phyloP scores from a whole-genome alignment of 2,797 vertebrate genomes.

The Mus minutoides region DNA sequence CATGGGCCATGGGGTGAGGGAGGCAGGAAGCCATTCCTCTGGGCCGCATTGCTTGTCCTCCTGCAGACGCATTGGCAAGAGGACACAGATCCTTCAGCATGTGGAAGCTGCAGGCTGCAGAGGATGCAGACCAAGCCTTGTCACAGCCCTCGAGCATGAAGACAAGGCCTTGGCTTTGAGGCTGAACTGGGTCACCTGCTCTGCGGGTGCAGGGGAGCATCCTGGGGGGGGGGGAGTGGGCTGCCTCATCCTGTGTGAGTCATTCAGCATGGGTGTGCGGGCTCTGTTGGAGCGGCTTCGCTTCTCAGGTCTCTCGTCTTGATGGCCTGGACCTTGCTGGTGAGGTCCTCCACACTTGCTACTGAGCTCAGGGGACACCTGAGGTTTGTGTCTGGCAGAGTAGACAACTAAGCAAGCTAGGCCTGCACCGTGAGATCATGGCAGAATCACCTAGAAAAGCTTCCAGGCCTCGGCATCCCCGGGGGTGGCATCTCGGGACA shows the following conservation, averaged over 20 bases:
- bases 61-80: neutral
- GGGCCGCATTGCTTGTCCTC: neutral
- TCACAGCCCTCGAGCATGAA: neutral
- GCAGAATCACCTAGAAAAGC: constrained; percentile 25
- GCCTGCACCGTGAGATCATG: neutral
- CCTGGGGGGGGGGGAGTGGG: neutral
- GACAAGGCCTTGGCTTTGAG: neutral
- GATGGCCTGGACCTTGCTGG: neutral
- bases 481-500: neutral
- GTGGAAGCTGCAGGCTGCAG: neutral
- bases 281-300: neutral
- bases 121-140: neutral
- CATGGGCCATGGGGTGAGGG: neutral
- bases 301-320: neutral
- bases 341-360: neutral
- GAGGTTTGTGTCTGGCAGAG: neutral
- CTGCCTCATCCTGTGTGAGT: neutral
- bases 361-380: neutral
- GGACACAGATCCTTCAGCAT: neutral
- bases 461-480: constrained; percentile 10
- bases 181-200: neutral
- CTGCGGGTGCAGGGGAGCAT: neutral
- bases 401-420: neutral
- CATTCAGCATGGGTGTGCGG: neutral
- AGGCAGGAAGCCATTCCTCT: neutral